These are phyloP conservation scores for Aphrophora alni DNA, from an alignment of 2,888 invertebrate species.

Conservation along the genomic window DNA sequence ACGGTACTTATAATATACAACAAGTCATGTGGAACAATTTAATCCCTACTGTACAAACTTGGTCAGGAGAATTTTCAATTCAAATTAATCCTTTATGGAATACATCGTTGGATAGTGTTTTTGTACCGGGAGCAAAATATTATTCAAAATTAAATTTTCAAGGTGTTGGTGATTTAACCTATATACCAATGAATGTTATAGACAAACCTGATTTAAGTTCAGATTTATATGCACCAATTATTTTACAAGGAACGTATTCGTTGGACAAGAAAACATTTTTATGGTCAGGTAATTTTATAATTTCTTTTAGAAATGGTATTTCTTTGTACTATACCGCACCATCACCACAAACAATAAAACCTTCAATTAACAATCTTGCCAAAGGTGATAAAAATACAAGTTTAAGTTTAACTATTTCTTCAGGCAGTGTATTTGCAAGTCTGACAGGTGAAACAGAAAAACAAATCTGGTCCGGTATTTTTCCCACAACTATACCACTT, in stretches of 20 bases:
- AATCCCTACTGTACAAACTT: slow-evolving; percentile 12
- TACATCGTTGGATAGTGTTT: slow-evolving; percentile 19
- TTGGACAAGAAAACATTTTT: slow-evolving; percentile 26
- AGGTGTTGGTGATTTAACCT: neutral
- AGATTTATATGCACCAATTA: slow-evolving; percentile 29
- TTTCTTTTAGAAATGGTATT: slow-evolving; percentile 20
- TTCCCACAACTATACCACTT: slow-evolving; percentile 42
- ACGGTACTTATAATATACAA: slow-evolving; percentile 43
- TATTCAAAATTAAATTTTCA: slow-evolving; percentile 33
- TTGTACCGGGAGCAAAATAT: slow-evolving; percentile 35
- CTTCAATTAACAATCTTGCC: neutral
- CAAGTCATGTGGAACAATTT: slow-evolving; percentile 36
- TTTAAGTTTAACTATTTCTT: slow-evolving; percentile 35
- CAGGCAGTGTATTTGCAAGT: slow-evolving; percentile 38
- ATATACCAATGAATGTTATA: slow-evolving; percentile 7
- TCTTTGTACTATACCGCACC: slow-evolving; percentile 9
- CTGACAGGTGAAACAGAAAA: slow-evolving; percentile 31
- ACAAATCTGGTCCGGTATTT: slow-evolving; percentile 40
- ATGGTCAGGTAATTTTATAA: slow-evolving; percentile 34
- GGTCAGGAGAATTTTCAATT: slow-evolving; percentile 29
- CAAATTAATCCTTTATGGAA: slow-evolving; percentile 30
- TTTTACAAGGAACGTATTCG: slow-evolving; percentile 29
- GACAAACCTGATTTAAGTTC: slow-evolving; percentile 9
- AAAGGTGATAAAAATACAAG: slow-evolving; percentile 2
- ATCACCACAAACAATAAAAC: neutral